These are phyloP conservation scores for Helicoverpa armigera DNA, from an alignment of 1,140 invertebrate genomes.

Conservation along the genomic window DNA sequence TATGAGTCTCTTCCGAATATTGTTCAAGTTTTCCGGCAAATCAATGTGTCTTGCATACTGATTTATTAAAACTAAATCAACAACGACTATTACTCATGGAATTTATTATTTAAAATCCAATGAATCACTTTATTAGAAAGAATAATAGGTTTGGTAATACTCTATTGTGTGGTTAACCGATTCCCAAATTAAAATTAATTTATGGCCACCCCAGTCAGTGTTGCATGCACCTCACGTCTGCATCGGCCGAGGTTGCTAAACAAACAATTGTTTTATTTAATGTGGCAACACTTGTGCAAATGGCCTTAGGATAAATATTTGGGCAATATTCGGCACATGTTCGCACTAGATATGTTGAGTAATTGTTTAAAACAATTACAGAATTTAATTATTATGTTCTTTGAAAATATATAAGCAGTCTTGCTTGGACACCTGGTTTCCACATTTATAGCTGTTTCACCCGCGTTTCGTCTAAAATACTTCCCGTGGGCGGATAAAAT, in stretches of 20 bases:
- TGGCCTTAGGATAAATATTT: slow-evolving; percentile 17
- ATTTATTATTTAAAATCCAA: neutral
- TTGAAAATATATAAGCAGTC: too few species aligned
- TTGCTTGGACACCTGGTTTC: too few species aligned
- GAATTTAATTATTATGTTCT: neutral
- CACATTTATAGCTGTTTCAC: too few species aligned
- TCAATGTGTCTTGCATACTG: neutral
- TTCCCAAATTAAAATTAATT: slow-evolving; percentile 23
- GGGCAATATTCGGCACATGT: slow-evolving; percentile 14
- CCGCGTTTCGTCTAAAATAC: too few species aligned
- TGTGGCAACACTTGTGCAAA: slow-evolving; percentile 37
- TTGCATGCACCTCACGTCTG: slow-evolving; percentile 35
- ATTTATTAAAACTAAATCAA: neutral
- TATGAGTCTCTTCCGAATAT: neutral
- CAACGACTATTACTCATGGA: slow-evolving; percentile 13
- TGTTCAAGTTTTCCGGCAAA: slow-evolving; percentile 1
- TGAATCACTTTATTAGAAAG: neutral
- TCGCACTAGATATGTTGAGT: neutral
- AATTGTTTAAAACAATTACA: slow-evolving; percentile 1
- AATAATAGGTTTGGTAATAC: neutral
- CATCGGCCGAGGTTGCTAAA: slow-evolving; percentile 17
- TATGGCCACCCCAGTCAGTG: slow-evolving; percentile 8
- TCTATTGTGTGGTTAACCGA: slow-evolving; percentile 8
- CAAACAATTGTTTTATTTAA: slow-evolving; percentile 33
- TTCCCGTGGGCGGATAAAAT: too few species aligned